Evolutionary conservation across 2,113 vertebrate species (phyloP).

Genomic region (Meles meles): DNA sequence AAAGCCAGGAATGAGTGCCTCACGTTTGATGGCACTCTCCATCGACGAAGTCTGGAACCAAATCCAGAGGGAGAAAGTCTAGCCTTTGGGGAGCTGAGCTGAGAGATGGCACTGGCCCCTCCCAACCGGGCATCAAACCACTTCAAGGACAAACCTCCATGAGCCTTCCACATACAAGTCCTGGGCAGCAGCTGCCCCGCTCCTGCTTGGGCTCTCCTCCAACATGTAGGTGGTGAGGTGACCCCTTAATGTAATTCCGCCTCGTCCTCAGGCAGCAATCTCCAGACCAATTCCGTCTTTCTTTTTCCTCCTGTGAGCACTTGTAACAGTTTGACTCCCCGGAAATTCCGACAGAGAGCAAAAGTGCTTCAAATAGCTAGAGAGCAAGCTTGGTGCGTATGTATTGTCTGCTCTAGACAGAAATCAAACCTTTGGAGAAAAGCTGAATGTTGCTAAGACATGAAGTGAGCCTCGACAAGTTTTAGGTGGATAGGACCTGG

Average conservation of each 20-base stretch:
- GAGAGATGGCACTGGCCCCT: background rate
- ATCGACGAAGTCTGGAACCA: background rate
- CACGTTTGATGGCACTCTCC: background rate
- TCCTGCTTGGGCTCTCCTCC: background rate
- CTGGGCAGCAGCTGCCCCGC: too few relatives aligned
- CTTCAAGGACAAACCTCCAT: background rate
- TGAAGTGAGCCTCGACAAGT: background rate
- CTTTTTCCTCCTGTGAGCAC: constrained; percentile 68
- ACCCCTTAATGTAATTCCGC: constrained; percentile 48
- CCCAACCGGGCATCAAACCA: background rate
- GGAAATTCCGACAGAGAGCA: constrained; percentile 65
- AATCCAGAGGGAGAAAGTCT: background rate
- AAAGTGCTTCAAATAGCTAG: constrained; percentile 64
- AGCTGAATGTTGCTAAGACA: background rate
- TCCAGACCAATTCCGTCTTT: constrained; percentile 58
- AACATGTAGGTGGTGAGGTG: background rate
- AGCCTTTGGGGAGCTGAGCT: background rate
- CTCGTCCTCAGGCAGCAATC: constrained; percentile 52
- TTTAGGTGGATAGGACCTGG: background rate
- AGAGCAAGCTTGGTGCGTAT: background rate
- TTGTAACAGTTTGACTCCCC: constrained; percentile 66
- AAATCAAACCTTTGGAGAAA: constrained; percentile 49
- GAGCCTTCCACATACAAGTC: background rate
- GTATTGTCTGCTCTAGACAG: background rate
- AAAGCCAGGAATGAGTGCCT: background rate